Conservation (phyloP, 2,797 vertebrate genomes). For the Syndactyla subalaris region DNA sequence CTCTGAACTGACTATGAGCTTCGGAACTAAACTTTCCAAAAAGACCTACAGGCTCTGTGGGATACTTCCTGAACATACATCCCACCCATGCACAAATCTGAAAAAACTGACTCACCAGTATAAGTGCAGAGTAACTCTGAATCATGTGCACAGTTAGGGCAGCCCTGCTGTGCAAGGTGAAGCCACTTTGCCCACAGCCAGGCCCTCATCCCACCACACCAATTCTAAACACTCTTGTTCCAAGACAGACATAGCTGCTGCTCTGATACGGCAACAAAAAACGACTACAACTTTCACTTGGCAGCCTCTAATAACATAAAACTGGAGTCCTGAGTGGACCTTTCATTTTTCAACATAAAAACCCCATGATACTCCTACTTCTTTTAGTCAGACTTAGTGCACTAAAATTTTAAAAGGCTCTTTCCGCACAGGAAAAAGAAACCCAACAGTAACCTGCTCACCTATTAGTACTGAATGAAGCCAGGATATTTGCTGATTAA, state of each 20-base stretch:
- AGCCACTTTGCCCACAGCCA: not conserved
- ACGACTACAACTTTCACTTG: not conserved
- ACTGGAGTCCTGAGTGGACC: not conserved
- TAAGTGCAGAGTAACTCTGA: not conserved
- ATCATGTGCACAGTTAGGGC: not conserved
- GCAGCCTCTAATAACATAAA: not conserved
- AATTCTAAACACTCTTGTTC: not conserved
- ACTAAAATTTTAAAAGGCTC: not conserved
- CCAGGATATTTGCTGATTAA: not conserved
- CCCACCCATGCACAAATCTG: not conserved
- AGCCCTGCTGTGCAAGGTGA: not conserved
- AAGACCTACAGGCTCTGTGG: not conserved
- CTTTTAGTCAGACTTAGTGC: not conserved
- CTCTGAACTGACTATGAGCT: not conserved
- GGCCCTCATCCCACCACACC: not conserved
- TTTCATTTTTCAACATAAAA: not conserved
- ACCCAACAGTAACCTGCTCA: not conserved
- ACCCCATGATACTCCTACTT: not conserved
- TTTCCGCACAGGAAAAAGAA: not conserved
- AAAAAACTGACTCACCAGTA: not conserved
- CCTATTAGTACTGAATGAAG: not conserved
- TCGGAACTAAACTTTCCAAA: not conserved
- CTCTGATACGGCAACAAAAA: not conserved
- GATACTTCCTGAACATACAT: not conserved
- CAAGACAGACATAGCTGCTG: not conserved